Evolutionary conservation across 2,888 invertebrate species (phyloP), one percentile per base, ranked within the genome.

Genomic region (Lottia scabra): DNA sequence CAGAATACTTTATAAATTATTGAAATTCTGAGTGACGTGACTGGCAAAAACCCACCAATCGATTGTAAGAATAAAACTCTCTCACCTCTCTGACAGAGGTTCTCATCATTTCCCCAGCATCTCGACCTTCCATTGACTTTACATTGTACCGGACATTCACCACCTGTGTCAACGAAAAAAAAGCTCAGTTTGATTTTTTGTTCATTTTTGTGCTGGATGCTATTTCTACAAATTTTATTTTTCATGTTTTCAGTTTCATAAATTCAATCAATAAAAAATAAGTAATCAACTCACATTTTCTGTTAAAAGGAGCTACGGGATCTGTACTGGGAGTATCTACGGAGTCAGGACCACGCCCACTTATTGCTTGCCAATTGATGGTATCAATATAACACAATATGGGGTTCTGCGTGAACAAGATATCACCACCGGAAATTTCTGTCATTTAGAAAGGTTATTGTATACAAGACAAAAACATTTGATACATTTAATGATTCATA

Each of bases 61-160:
- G 38, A 38, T 38, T 4, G 30, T 38, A 5, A 38, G 5, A 38
- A 38, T 38, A 38, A 38, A 4, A 30, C 6, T 30, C 30, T 26
- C 75, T 65, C 30, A 83, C 83, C 78, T 69, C 71, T 67, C 44
- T 84, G 84, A 67, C 84, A 84, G 72, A 83, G 78, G 75, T 95
- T 93, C 0, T 93, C 92, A 0, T 96, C 96, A 82, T 96, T 95
- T 2, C 97, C 97, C 98, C 98, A 98, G 89, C 98, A 98, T n/a
- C 96, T 96, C 4, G 74, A 63, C 4, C 73, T 70, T 2, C 77
- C 75, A 10, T 72, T 68, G 16, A 75, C 73, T 16, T 56, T 71
- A 68, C 83, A 81, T 8, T 70, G 72, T 8, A 66, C 46, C 1
- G 78, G 71, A 69, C 84, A 84, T 30, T 70, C 67, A 8, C 30